Evolutionary conservation across 2,797 vertebrate genomes (phyloP), one percentile per base, ranked within the genome.

Genomic region (Astyanax mexicanus): DNA sequence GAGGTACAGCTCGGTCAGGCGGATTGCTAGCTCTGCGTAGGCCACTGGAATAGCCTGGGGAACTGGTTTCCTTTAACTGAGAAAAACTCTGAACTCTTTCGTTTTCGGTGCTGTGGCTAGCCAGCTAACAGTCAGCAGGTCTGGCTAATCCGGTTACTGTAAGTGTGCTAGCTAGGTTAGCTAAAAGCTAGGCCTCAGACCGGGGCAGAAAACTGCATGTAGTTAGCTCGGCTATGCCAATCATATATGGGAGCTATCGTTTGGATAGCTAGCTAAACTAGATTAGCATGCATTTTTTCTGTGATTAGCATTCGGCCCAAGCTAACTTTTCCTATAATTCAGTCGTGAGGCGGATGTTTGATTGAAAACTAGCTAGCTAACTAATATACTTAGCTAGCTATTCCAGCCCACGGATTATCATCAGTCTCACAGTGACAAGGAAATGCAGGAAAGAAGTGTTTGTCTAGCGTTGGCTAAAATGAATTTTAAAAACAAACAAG

Each of bases 91-190:
- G 23, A n/a, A n/a, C n/a, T n/a, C n/a, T 66, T 67, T 67, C 23
- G 54, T 51, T 69, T 51, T 72, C 32, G 15, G 42, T 23, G 15
- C 29, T 27, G 1, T 15, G 23, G 52, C 37, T 64, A 58, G 58
- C 29, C 15, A 23, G 52, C 37, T 64, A 58, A 58, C 29, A 21
- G 66, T 47, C 38, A 75, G 72, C 44, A 40, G 67, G 35, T 49
- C 21, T 82, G 72, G 40, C 70, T 82, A 75, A 55, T 76, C 54
- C 66, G 87, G 77, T 79, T 62, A 79, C 81, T 74, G 64, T 72
- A 51, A 65, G 80, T 69, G 89, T n/a, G n/a, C n/a, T n/a, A 90
- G 68, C 52, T 83, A 81, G 80, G 79, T n/a, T n/a, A n/a, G n/a
- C n/a, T n/a, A n/a, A n/a, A n/a, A n/a, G n/a, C 52, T 83, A 81